phyloP scores from a whole-genome alignment of 1,140 invertebrate species.

The Phthorimaea operculella region DNA sequence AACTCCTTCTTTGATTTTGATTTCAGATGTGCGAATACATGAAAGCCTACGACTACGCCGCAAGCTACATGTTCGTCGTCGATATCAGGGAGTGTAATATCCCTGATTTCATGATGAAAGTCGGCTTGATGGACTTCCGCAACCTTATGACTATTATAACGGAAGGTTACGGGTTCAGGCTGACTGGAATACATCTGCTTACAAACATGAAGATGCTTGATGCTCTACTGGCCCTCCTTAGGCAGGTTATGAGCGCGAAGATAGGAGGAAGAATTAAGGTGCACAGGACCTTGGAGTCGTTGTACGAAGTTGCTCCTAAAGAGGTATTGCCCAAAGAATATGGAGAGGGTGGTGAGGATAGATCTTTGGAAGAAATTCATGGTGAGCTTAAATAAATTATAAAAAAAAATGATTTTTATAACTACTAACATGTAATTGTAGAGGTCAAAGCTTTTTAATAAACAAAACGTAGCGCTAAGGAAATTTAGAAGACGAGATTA shows the following conservation, averaged over 20 bases:
- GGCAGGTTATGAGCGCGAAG: conserved; percentile 26
- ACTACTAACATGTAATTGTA: no score
- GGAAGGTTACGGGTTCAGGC: conserved; percentile 16
- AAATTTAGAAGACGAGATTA: no score
- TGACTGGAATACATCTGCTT: conserved; percentile 22
- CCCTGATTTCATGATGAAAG: no score
- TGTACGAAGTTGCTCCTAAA: conserved; percentile 27
- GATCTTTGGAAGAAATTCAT: neutral
- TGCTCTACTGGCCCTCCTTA: conserved; percentile 20
- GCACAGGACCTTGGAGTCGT: conserved; percentile 17
- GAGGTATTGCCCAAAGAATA: conserved; percentile 39
- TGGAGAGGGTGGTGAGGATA: conserved; percentile 26
- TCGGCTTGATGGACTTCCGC: no score
- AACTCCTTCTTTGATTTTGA: no score
- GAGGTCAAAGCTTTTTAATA: neutral
- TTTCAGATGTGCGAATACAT: no score
- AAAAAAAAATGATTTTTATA: no score
- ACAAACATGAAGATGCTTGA: conserved; percentile 21
- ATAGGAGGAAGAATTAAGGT: conserved; percentile 29
- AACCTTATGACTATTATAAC: no score
- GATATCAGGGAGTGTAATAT: no score
- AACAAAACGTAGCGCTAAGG: no score
- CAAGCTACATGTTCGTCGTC: no score
- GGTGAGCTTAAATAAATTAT: neutral
- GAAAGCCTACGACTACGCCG: no score